Evolutionary conservation across 2,797 vertebrate species (phyloP).

Genomic region (Miopithecus talapoin): DNA sequence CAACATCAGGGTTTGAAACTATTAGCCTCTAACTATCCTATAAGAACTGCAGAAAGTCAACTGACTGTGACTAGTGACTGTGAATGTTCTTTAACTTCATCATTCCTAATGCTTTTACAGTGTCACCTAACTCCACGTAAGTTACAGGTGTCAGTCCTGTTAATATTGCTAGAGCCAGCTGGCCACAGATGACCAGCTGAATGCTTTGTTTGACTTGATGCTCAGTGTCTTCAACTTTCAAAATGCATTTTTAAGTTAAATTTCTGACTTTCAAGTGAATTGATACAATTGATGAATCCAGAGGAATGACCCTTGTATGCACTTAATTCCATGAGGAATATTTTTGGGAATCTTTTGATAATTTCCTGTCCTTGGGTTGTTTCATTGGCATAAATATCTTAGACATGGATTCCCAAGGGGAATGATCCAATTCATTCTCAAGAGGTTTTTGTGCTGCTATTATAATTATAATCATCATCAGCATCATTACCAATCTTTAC

Average conservation of each 20-base stretch:
- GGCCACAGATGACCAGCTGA: not conserved
- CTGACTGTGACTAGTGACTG: not conserved
- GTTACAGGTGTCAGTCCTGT: not conserved
- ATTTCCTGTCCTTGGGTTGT: not conserved
- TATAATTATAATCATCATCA: not conserved
- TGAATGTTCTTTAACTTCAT: not conserved
- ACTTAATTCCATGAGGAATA: not conserved
- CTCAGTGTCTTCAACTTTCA: not conserved
- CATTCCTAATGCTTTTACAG: not conserved
- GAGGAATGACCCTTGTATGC: not conserved
- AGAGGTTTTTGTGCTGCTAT: not conserved
- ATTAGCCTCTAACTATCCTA: not conserved
- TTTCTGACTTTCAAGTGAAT: not conserved
- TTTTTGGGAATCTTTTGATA: slow-evolving; percentile 18
- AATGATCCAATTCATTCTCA: not conserved
- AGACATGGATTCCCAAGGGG: not conserved
- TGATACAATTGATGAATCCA: not conserved
- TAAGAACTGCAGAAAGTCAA: not conserved
- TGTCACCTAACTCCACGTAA: not conserved
- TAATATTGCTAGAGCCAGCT: not conserved
- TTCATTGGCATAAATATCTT: not conserved
- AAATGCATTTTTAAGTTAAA: not conserved
- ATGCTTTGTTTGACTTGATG: not conserved
- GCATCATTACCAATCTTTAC: not conserved
- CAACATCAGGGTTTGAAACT: not conserved